Base-by-base conservation (phyloP, 37 sponge, comb jelly and placozoan genomes). In the Agelas oroides region DNA sequence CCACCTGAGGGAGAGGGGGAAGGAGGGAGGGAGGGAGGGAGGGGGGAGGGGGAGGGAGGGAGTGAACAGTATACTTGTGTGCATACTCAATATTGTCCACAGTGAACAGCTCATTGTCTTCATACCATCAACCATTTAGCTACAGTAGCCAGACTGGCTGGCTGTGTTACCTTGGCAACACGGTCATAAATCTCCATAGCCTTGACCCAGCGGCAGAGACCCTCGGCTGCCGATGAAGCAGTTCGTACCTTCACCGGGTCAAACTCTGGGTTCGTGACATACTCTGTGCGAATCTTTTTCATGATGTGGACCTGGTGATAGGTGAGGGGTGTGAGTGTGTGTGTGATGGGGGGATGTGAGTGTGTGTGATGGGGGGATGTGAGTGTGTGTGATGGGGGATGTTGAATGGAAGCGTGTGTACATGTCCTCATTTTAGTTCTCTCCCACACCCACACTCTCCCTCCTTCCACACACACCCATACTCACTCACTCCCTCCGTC, bases 161-260 rank as follows among this genome's bases (percentile, higher is more conserved):
- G 3, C 8, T 46, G 36, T 13, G 34, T 59, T 20, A 92, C 93
- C 83, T 98, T 98, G 25, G 99, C 99, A 21, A 98, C 99, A 73
- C 99, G 84, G 78, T 98, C 99, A 70, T 98, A 98, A 31, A 98
- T 92, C 82, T 98, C 99, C 95, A 98, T 90, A 25, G 99, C 99
- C 57, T 75, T 70, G 21, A 96, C 89, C 99, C 99, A 98, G 33
- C 83, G 81, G 69, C 99, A 98, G 59, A 98, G 77, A 0, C 99
- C 99, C 72, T 98, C 99, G n/a, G 97, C 97, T 28, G 99, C 99
- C 28, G 97, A 96, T 5, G 99, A 98, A 17, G 99, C 97, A 66
- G 93, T 98, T 21, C 84, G 58, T 27, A 98, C 97, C 71, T 98
- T 96, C 62, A 80, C 81, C 18, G 99, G 99, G 71, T 98, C 99